Evolutionary conservation across 2,888 invertebrate species (phyloP).

Genomic region (Ellobium chinense): DNA sequence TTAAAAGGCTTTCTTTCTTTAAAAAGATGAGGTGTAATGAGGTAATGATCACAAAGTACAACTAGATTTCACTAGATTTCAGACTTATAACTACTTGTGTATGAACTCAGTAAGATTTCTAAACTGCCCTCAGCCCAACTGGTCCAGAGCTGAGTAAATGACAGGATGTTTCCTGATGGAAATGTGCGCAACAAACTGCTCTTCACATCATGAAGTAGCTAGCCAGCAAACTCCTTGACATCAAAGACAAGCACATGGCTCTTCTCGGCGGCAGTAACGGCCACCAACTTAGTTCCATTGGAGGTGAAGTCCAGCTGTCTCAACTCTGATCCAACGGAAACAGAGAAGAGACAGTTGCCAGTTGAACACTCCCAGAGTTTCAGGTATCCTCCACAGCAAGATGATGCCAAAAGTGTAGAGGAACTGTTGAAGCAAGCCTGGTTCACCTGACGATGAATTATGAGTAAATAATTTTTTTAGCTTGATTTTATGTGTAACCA

Average conservation of each 20-base stretch:
- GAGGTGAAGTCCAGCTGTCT: constrained; percentile 56
- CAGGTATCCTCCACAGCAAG: constrained; percentile 56
- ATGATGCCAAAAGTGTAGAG: constrained; percentile 59
- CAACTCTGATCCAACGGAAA: constrained; percentile 54
- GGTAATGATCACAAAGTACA: too few relatives aligned
- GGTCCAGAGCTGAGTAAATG: too few relatives aligned
- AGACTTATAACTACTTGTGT: too few relatives aligned
- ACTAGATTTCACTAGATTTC: too few relatives aligned
- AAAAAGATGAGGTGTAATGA: too few relatives aligned
- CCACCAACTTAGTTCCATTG: constrained; percentile 57
- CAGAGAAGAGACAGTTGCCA: constrained; percentile 58
- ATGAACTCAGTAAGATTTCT: too few relatives aligned
- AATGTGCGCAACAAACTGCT: too few relatives aligned
- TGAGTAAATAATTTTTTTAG: not conserved
- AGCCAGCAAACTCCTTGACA: constrained; percentile 28
- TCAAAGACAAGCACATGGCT: constrained; percentile 57
- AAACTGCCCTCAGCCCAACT: too few relatives aligned
- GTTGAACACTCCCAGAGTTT: constrained; percentile 62
- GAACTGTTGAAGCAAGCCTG: constrained; percentile 55
- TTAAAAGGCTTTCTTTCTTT: too few relatives aligned
- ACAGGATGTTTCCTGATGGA: too few relatives aligned
- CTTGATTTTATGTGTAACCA: too few relatives aligned
- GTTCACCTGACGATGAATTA: constrained; percentile 53
- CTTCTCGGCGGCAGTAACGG: constrained; percentile 53
- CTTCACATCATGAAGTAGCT: too few relatives aligned